Conservation (phyloP, 2,797 vertebrate genomes). For the Vireo griseus region DNA sequence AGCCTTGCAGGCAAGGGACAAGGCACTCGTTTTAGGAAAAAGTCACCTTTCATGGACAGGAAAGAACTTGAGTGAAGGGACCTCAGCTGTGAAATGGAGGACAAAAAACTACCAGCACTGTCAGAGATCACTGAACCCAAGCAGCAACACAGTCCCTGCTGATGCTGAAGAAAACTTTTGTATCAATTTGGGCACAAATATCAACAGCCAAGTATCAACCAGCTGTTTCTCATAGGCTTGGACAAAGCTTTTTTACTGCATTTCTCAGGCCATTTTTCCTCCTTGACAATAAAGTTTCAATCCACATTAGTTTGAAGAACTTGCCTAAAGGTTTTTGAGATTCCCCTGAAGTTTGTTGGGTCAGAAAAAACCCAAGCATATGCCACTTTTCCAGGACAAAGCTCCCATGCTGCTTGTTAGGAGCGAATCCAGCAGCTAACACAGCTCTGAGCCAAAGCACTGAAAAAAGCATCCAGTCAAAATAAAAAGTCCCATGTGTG, state of each 20-base stretch:
- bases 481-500: not conserved
- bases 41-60: not conserved
- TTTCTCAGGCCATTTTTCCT: not conserved
- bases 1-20: not conserved
- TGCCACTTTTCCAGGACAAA: not conserved
- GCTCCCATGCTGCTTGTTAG: slow-evolving; percentile 20
- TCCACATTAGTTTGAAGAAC: not conserved
- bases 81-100: not conserved
- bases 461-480: not conserved
- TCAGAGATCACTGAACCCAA: not conserved
- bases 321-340: not conserved
- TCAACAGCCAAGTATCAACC: not conserved
- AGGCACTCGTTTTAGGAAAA: not conserved
- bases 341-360: not conserved
- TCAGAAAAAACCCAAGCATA: not conserved
- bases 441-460: not conserved
- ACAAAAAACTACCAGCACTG: not conserved
- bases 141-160: not conserved
- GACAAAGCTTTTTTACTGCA: not conserved
- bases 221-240: not conserved
- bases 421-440: slow-evolving; percentile 14
- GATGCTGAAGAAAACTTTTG: not conserved
- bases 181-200: fast-evolving
- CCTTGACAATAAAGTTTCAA: not conserved
- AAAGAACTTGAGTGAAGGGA: not conserved